Percentiles rank a stretch among this genome's conserved stretches.
These are phyloP conservation scores for Colletes collaris DNA, from an alignment of 2,888 invertebrate genomes.

Conservation along the genomic window DNA sequence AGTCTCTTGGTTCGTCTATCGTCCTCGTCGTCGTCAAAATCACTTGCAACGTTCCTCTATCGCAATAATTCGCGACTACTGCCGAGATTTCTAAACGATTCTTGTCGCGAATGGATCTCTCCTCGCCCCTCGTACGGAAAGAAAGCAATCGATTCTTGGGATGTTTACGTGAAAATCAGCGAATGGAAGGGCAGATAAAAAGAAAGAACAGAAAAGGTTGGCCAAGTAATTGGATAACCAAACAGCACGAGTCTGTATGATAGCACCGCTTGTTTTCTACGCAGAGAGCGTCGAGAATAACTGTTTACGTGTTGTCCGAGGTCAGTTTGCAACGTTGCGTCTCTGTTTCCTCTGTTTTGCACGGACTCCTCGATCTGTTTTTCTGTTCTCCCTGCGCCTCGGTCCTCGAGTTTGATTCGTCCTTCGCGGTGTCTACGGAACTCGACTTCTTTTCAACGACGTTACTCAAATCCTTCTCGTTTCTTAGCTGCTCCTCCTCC, in stretches of 20 bases:
- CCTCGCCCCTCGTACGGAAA: not conserved
- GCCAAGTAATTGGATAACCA: constrained; percentile 53
- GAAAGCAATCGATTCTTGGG: not conserved
- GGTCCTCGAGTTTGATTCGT: not conserved
- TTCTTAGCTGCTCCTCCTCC: not conserved
- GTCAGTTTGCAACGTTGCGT: constrained; percentile 35
- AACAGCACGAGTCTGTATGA: constrained; percentile 37
- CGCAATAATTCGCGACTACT: not conserved
- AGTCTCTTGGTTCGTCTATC: not conserved
- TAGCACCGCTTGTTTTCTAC: constrained; percentile 51
- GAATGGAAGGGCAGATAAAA: constrained; percentile 9
- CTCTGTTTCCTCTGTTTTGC: constrained; percentile 10
- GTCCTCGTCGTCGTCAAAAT: not conserved
- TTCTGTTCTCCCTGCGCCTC: not conserved
- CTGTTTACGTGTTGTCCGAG: constrained; percentile 58
- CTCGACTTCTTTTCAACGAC: too few species aligned
- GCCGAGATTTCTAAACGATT: not conserved
- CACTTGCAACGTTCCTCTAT: not conserved
- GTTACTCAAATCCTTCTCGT: not conserved
- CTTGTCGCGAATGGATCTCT: not conserved
- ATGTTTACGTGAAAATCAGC: constrained; percentile 3
- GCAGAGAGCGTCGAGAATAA: not conserved
- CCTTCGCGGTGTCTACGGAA: not conserved
- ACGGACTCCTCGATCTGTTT: constrained; percentile 30
- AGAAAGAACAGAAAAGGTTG: constrained; percentile 21